These are phyloP conservation scores for Sternotherus odoratus DNA, from an alignment of 2,797 vertebrate species.

Conservation along the genomic window DNA sequence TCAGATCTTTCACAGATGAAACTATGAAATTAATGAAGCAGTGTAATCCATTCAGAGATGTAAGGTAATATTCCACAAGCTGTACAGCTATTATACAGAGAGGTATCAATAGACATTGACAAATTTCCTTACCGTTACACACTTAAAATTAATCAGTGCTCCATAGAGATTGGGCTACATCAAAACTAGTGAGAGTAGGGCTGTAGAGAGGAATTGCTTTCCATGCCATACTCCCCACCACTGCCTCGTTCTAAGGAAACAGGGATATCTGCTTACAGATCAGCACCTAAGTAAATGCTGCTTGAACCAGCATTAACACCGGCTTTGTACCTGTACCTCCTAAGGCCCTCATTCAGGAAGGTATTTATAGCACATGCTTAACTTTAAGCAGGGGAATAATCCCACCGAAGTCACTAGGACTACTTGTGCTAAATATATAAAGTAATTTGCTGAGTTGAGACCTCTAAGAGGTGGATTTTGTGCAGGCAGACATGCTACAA, in stretches of 20 bases:
- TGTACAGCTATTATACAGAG: background rate
- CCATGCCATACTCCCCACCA: background rate
- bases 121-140: background rate
- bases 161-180: background rate
- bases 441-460: background rate
- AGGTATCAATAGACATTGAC: background rate
- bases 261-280: background rate
- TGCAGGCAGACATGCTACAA: background rate
- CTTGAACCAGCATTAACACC: too few relatives aligned
- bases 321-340: background rate
- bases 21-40: slow-evolving; percentile 47
- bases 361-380: too few relatives aligned
- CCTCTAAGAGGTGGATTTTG: background rate
- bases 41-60: slow-evolving; percentile 5
- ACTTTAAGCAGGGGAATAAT: background rate
- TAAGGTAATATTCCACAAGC: slow-evolving; percentile 31
- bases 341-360: background rate
- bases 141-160: background rate
- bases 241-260: background rate
- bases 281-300: background rate
- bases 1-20: slow-evolving; percentile 56
- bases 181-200: background rate
- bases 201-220: background rate
- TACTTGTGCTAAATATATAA: background rate
- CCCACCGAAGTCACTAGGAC: background rate